These are phyloP conservation scores for Sebastes hopkinsi DNA, from an alignment of 2,797 vertebrate genomes.

Conservation along the genomic window DNA sequence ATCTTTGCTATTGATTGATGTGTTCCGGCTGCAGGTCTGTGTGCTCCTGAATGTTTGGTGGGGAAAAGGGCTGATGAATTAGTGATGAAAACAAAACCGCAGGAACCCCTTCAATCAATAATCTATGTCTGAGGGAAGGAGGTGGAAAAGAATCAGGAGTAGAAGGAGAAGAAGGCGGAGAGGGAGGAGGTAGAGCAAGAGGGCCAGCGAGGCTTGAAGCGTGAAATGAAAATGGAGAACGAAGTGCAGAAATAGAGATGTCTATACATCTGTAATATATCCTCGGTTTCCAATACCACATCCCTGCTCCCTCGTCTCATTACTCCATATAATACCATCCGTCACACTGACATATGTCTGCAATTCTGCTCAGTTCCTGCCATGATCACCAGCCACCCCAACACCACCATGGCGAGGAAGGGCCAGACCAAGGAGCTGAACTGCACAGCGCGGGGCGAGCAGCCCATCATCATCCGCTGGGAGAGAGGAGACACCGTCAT, in stretches of 20 bases:
- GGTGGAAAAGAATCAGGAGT: conserved; percentile 35
- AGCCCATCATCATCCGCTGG: conserved; percentile 98
- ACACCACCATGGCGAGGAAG: conserved; percentile 96
- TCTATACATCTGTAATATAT: conserved; percentile 71
- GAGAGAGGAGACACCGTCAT: conserved; percentile 98
- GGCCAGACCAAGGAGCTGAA: conserved; percentile 98
- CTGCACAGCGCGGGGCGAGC: conserved; percentile 94
- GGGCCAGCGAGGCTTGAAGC: conserved; percentile 64
- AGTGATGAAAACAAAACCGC: conserved; percentile 81
- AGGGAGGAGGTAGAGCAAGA: conserved; percentile 41
- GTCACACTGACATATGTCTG: conserved; percentile 60
- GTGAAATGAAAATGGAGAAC: conserved; percentile 72
- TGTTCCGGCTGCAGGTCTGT: conserved; percentile 47
- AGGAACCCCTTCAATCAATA: conserved; percentile 74
- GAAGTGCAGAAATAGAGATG: conserved; percentile 66
- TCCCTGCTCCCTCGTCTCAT: conserved; percentile 59
- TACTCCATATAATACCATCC: conserved; percentile 55
- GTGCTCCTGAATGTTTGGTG: conserved; percentile 57
- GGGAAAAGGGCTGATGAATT: conserved; percentile 71
- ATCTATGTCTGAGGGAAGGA: conserved; percentile 61
- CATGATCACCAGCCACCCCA: conserved; percentile 98
- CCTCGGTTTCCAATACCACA: conserved; percentile 48
- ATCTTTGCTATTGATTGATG: conserved; percentile 69
- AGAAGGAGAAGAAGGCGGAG: conserved; percentile 31
- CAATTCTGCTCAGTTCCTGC: conserved; percentile 88